Evolutionary conservation across 2,113 vertebrate genomes (phyloP).

Genomic region (Ascaphus truei): DNA sequence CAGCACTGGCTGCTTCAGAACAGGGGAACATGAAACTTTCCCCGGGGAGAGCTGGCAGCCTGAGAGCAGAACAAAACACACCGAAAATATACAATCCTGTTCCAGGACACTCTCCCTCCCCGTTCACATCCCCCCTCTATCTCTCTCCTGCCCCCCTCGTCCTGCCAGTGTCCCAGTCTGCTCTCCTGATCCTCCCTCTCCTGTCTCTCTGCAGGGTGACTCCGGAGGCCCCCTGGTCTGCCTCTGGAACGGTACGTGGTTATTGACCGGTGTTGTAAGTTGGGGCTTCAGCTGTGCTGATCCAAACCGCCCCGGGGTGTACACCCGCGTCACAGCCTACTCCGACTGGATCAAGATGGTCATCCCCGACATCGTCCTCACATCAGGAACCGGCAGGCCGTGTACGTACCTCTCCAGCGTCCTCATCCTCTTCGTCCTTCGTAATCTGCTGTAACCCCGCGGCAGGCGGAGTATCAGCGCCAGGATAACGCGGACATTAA

Average conservation of each 20-base stretch:
- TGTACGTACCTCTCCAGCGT: not conserved
- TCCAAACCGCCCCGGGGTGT: slow-evolving; percentile 76
- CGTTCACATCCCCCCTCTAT: too few relatives aligned
- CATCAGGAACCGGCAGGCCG: not conserved
- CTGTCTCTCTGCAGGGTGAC: slow-evolving; percentile 71
- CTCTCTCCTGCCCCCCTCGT: too few relatives aligned
- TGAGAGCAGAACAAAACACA: too few relatives aligned
- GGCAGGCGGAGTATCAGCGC: too few relatives aligned
- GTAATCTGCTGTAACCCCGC: not conserved
- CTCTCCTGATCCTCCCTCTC: too few relatives aligned
- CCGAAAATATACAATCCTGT: too few relatives aligned
- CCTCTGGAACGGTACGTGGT: slow-evolving; percentile 60
- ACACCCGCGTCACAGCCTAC: slow-evolving; percentile 67
- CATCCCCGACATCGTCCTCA: slow-evolving; percentile 48
- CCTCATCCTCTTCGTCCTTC: not conserved
- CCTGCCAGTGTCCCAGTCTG: too few relatives aligned
- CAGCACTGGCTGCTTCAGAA: too few relatives aligned
- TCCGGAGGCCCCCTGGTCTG: slow-evolving; percentile 80
- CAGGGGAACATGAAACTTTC: too few relatives aligned
- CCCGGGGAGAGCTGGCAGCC: too few relatives aligned
- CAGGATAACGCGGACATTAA: too few relatives aligned
- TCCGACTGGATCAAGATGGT: slow-evolving; percentile 60
- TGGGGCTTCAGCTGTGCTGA: slow-evolving; percentile 81
- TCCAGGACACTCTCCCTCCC: too few relatives aligned
- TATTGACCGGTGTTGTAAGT: slow-evolving; percentile 77